Evolutionary conservation across 2,888 invertebrate genomes (phyloP), one percentile per base, ranked within the genome.

Genomic region (Incurvaria masculella): DNA sequence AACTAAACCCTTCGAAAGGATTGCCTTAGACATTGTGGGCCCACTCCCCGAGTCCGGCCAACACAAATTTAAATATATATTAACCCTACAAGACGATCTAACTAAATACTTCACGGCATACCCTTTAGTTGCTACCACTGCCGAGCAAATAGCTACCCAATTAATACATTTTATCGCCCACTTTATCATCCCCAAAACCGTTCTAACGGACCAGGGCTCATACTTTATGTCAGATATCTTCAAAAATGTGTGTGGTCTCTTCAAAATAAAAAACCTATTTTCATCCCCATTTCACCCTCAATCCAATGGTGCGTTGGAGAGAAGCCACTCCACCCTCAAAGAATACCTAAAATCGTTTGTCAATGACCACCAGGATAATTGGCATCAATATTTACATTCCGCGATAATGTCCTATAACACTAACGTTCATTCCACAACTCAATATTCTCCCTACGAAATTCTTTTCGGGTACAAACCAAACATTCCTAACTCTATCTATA

Each of bases 191-290:
- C 72, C 72, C 57, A 81, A 64, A 42, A 79, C 79, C 21, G 79
- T 81, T 50, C 80, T 79, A 42, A 81, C 79, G 48, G 80, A 81
- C 49, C 72, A 74, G 46, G 76, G 71, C 54, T 80, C 80, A 51
- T 80, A 79, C 49, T 72, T 72, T 49, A 62, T 58, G 45, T 46
- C 59, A 1, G 43, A 54, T n/a, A 11, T 61, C 19, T 46, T 65
- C 1, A 55, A 57, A 49, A 49, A 62, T 46, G 39, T 59, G 5
- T 48, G 53, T 1, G 57, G 56, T 51, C 33, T 58, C 4, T 57
- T 62, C 26, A 57, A 59, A 51, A 59, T 60, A 4, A 58, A 60
- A 48, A 55, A 61, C 40, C 51, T 62, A n/a, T 46, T 53, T 17
- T 58, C 56, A 6, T 59, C 59, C 8, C 53, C 59, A 1, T 62